Evolutionary conservation across 2,113 vertebrate genomes (phyloP).

Genomic region (Syrmaticus mikado): DNA sequence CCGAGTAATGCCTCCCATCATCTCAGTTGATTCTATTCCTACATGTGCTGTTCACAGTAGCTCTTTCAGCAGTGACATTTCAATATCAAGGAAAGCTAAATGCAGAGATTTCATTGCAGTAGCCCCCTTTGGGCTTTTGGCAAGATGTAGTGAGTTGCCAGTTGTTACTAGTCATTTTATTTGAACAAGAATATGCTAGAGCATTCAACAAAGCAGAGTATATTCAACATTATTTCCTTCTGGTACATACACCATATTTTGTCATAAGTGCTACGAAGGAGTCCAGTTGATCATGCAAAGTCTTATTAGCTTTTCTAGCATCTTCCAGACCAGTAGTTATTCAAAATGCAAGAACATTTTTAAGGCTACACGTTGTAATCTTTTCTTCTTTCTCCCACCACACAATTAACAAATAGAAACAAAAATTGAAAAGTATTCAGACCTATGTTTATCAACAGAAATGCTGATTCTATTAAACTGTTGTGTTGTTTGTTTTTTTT

Average conservation of each 20-base stretch:
- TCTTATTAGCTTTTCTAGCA: neutral
- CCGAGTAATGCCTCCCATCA: neutral
- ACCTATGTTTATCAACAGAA: neutral
- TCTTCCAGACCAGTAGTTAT: neutral
- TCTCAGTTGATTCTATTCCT: neutral
- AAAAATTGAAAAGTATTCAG: neutral
- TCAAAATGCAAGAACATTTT: neutral
- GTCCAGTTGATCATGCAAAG: neutral
- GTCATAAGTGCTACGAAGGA: neutral
- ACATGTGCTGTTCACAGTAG: neutral
- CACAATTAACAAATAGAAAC: neutral
- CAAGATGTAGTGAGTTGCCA: neutral
- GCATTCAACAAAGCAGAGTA: neutral
- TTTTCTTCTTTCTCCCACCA: neutral
- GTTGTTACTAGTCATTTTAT: conserved; percentile 13
- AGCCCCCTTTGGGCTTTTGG: conserved; percentile 45
- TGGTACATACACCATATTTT: neutral
- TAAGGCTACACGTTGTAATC: neutral
- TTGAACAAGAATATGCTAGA: neutral
- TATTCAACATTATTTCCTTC: neutral
- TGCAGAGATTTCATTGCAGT: neutral
- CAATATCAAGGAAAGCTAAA: conserved; percentile 6
- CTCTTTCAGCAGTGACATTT: neutral
- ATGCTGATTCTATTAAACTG: neutral
- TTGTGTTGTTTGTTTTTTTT: neutral